These are phyloP conservation scores for Staurois parvus DNA, from an alignment of 2,797 vertebrate genomes.

Conservation along the genomic window DNA sequence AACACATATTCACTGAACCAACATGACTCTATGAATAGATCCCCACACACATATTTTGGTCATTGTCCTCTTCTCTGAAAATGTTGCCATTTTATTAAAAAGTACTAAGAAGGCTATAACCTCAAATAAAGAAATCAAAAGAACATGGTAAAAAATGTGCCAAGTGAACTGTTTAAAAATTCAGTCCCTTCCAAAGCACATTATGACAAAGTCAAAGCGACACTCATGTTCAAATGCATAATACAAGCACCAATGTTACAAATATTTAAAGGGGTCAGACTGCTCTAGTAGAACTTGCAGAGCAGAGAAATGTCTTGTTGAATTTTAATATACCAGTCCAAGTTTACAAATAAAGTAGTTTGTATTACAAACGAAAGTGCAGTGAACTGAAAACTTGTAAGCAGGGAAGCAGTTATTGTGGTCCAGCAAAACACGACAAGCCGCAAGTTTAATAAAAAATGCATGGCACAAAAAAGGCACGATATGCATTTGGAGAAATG, in stretches of 20 bases:
- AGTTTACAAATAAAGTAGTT: constrained; percentile 44
- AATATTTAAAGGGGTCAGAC: constrained; percentile 25
- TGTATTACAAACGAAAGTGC: constrained; percentile 39
- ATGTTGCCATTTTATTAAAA: neutral
- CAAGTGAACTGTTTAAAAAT: neutral
- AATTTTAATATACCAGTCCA: constrained; percentile 31
- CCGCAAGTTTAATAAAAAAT: constrained; percentile 54
- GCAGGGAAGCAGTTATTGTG: constrained; percentile 34
- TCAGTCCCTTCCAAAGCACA: neutral
- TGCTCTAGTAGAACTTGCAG: neutral
- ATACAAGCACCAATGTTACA: constrained; percentile 8
- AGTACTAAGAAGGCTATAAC: neutral
- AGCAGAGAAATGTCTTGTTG: constrained; percentile 11
- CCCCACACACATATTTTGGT: neutral
- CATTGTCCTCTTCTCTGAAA: neutral
- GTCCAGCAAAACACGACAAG: constrained; percentile 35
- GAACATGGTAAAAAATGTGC: neutral
- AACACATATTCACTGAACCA: too few relatives aligned
- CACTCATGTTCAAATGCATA: constrained; percentile 19
- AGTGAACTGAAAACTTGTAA: constrained; percentile 36
- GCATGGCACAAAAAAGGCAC: constrained; percentile 39
- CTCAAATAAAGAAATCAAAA: neutral
- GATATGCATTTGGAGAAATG: constrained; percentile 44
- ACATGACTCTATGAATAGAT: too few relatives aligned
- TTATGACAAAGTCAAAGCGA: constrained; percentile 7